These are phyloP conservation scores for Drosophila melanica DNA, from an alignment of 1,140 invertebrate genomes.

Conservation along the genomic window DNA sequence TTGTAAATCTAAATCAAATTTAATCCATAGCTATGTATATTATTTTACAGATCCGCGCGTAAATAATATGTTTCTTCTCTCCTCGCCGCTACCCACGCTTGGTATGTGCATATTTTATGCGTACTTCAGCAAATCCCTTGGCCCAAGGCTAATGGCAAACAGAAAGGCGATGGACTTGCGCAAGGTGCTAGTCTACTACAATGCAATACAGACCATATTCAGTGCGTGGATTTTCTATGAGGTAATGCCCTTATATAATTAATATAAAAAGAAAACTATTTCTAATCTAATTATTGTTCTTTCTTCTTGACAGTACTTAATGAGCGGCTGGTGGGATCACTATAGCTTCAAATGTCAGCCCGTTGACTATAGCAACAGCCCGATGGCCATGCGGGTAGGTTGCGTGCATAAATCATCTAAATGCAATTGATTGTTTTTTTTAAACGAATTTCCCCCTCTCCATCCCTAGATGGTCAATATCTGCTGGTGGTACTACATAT, in stretches of 20 bases:
- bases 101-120: conserved; percentile 93
- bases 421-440: background rate
- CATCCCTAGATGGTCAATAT: conserved; percentile 92
- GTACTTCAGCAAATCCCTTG: conserved; percentile 92
- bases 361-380: conserved; percentile 94
- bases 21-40: background rate
- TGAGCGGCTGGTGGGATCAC: conserved; percentile 93
- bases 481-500: conserved; percentile 99
- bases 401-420: background rate
- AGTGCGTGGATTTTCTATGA: conserved; percentile 97
- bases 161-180: conserved; percentile 94
- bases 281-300: conserved; percentile 5
- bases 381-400: conserved; percentile 93
- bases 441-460: conserved; percentile 20
- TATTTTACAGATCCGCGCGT: conserved; percentile 92
- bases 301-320: conserved; percentile 88
- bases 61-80: conserved; percentile 95
- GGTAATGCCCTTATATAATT: conserved; percentile 84
- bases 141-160: conserved; percentile 95
- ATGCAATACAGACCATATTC: conserved; percentile 94
- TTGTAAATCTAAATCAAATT: too few relatives aligned
- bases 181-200: conserved; percentile 93
- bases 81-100: conserved; percentile 94
- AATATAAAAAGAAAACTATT: background rate
- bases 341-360: conserved; percentile 97